Percentiles rank a stretch among this genome's conserved stretches.
Conservation (phyloP, 2,797 vertebrate species). For the Acanthurus lineatus region DNA sequence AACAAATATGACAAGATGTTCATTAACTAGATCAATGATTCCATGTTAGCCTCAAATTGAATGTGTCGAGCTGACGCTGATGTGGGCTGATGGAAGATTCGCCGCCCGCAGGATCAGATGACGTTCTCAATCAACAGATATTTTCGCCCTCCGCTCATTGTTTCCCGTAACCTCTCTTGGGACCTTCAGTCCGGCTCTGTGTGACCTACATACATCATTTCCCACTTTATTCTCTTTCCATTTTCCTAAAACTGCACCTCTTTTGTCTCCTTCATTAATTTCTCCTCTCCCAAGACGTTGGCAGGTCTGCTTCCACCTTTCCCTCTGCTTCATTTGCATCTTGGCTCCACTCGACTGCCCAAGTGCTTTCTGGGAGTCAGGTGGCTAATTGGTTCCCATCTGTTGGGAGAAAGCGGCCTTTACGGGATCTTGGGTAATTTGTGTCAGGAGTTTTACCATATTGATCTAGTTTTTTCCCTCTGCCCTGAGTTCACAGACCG, state of each 20-base stretch:
- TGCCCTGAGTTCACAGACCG: background rate
- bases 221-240: constrained; percentile 52
- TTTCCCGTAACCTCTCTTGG: constrained; percentile 27
- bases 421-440: constrained; percentile 66
- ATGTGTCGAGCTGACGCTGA: constrained; percentile 19
- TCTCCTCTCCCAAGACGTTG: constrained; percentile 60
- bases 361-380: constrained; percentile 79
- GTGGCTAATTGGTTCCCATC: constrained; percentile 85
- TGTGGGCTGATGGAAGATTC: constrained; percentile 32
- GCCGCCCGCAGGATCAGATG: constrained; percentile 15
- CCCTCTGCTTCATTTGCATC: constrained; percentile 78
- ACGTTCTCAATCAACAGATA: constrained; percentile 23
- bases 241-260: constrained; percentile 39
- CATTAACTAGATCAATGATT: constrained; percentile 58
- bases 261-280: constrained; percentile 70
- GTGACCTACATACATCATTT: constrained; percentile 56
- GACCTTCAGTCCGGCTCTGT: constrained; percentile 3
- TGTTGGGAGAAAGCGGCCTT: constrained; percentile 73
- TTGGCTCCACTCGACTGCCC: constrained; percentile 73
- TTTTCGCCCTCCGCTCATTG: background rate
- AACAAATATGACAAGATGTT: constrained; percentile 51
- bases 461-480: constrained; percentile 48
- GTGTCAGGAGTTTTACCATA: constrained; percentile 62
- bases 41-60: constrained; percentile 24
- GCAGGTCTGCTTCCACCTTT: constrained; percentile 63